These are phyloP conservation scores for Drosophila lini DNA, from an alignment of 1,140 invertebrate species.

Conservation along the genomic window DNA sequence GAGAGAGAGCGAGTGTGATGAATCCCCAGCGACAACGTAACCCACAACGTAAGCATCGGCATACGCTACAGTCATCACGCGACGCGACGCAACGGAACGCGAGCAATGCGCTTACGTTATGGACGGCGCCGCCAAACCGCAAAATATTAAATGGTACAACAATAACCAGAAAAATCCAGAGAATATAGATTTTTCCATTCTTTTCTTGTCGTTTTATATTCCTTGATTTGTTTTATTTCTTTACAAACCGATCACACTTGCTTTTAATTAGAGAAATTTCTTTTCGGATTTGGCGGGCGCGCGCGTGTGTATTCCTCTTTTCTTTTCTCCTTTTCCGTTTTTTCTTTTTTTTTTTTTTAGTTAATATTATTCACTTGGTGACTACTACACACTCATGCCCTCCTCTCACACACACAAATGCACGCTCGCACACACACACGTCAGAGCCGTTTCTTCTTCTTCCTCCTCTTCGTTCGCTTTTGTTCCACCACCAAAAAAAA, in stretches of 20 bases:
- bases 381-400: slow-evolving; percentile 32
- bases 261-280: slow-evolving; percentile 25
- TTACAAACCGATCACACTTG: not conserved
- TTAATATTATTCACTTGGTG: slow-evolving; percentile 60
- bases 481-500: slow-evolving; percentile 73
- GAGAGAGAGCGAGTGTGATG: slow-evolving; percentile 4
- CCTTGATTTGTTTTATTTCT: not conserved
- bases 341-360: slow-evolving; percentile 27
- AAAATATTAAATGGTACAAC: slow-evolving; percentile 30
- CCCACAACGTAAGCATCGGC: slow-evolving; percentile 24
- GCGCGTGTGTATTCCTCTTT: slow-evolving; percentile 44
- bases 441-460: slow-evolving; percentile 60
- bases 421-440: slow-evolving; percentile 47
- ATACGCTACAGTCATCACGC: slow-evolving; percentile 14
- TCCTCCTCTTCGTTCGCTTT: slow-evolving; percentile 63
- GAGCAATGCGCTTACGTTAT: slow-evolving; percentile 21
- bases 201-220: not conserved
- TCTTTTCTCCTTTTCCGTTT: slow-evolving; percentile 8
- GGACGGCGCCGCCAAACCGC: slow-evolving; percentile 38
- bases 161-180: slow-evolving; percentile 23
- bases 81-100: slow-evolving; percentile 2
- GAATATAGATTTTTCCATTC: slow-evolving; percentile 19
- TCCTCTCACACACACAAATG: slow-evolving; percentile 22
- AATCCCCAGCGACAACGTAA: slow-evolving; percentile 32
- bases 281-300: slow-evolving; percentile 42